Percentiles rank a stretch among this genome's conserved stretches.
phyloP scores from a whole-genome alignment of 2,888 invertebrate species.

The Helicoverpa assulta region DNA sequence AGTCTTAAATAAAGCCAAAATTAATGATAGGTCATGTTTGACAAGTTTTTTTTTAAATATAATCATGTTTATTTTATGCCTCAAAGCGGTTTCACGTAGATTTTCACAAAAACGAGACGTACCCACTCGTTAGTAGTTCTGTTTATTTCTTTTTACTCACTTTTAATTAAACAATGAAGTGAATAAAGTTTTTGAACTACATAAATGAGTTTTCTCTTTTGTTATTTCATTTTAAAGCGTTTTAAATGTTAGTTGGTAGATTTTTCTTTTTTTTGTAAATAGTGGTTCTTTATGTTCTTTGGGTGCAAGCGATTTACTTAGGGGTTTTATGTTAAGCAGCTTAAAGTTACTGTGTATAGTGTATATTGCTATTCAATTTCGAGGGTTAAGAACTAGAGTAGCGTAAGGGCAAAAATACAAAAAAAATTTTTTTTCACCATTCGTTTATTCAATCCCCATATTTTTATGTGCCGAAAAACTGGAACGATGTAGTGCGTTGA shows the following conservation, averaged over 20 bases:
- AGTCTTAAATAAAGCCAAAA: too few species aligned
- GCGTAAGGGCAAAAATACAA: too few species aligned
- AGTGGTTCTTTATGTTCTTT: background rate
- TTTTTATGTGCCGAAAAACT: too few species aligned
- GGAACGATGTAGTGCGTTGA: too few species aligned
- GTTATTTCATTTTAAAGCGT: slow-evolving; percentile 17
- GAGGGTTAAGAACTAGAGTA: too few species aligned
- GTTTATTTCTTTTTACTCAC: slow-evolving; percentile 12
- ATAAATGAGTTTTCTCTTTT: slow-evolving; percentile 1
- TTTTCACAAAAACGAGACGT: slow-evolving; percentile 1
- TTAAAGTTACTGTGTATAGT: too few species aligned
- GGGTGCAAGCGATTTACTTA: background rate
- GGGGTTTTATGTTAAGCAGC: too few species aligned
- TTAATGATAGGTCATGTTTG: background rate
- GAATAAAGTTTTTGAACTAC: slow-evolving; percentile 19
- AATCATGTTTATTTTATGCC: background rate
- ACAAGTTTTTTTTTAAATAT: background rate
- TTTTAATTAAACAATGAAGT: slow-evolving; percentile 37
- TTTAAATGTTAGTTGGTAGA: slow-evolving; percentile 7
- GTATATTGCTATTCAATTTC: too few species aligned
- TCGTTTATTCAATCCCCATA: too few species aligned
- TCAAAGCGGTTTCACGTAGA: background rate
- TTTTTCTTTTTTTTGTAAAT: background rate
- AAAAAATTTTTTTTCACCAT: too few species aligned
- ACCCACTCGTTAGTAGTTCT: slow-evolving; percentile 2